Evolutionary conservation across 1,140 invertebrate genomes (phyloP), one percentile per base, ranked within the genome.

Genomic region (Neomicropteryx cornuta): DNA sequence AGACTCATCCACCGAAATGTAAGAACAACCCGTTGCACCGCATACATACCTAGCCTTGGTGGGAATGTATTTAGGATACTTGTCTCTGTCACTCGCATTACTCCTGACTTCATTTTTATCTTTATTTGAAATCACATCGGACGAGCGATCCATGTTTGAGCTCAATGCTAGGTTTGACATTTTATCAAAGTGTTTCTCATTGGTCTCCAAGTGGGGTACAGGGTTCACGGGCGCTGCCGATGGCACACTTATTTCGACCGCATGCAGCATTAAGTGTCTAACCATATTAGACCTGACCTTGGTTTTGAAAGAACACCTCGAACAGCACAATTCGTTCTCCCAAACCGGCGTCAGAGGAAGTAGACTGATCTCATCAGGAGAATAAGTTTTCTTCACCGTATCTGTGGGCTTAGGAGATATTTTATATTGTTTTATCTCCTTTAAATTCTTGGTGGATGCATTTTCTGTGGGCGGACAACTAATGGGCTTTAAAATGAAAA

Each of bases 161-260:
- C 81, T 83, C 17, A 75, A 75, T 0, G 85, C 83, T 11, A 86
- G 61, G 56, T 88, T 88, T 0, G 77, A 70, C 84, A 87, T 88
- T 55, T 83, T 84, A 51, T 87, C 83, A 52, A 87, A 87, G 73
- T 85, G 83, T 43, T 72, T 75, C 49, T 86, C 83, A 39, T 79
- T 81, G 21, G 77, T 77, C 33, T 83, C 77, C 14, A 86, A 58
- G 55, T 81, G 83, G 0, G 83, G 83, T 0, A 87, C 83, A 0
- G 83, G 83, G 65, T 87, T 87, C 0, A 85, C 75, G 0, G 78
- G 76, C 0, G 77, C 73, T 0, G 68, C 73, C 44, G 75, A 65
- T 1, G 79, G 69, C 2, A 77, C 74, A 0, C 61, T 65, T 40
- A 71, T 61, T 38, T 74, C 73, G 28, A 72, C 68, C 0, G 66